These are phyloP conservation scores for Luffia ferchaultella DNA, from an alignment of 2,888 invertebrate genomes.

Conservation along the genomic window DNA sequence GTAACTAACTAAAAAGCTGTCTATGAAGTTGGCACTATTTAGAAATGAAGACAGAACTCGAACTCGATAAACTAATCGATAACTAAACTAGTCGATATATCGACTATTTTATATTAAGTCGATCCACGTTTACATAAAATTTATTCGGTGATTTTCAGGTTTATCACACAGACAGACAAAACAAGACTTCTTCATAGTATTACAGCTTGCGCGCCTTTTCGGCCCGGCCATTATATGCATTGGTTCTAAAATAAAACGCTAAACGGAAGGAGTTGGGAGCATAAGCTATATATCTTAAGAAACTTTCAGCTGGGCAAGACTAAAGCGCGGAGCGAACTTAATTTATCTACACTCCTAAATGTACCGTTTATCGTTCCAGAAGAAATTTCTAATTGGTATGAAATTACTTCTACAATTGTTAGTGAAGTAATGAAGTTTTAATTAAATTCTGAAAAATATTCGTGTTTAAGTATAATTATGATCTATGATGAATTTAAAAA, in stretches of 20 bases:
- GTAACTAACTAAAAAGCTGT: no score
- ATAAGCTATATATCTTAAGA: not conserved
- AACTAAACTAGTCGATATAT: no score
- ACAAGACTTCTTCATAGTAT: no score
- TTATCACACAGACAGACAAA: no score
- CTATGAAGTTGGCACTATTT: no score
- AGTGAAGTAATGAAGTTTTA: not conserved
- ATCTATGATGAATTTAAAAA: not conserved
- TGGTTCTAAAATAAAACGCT: not conserved
- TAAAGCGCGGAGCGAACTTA: not conserved
- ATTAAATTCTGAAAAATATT: not conserved
- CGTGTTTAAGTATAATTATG: not conserved
- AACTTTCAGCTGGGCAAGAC: not conserved
- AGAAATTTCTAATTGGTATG: not conserved
- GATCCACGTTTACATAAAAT: no score
- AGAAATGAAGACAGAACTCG: no score
- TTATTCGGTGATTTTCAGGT: no score
- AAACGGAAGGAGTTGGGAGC: not conserved
- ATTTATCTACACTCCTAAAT: not conserved
- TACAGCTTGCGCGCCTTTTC: no score
- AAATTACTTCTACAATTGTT: not conserved
- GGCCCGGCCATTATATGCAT: no score
- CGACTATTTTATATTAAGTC: no score
- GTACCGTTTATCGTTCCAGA: not conserved
- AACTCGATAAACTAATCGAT: no score